Conservation (phyloP, 2,888 invertebrate genomes). For the Ceramica pisi region DNA sequence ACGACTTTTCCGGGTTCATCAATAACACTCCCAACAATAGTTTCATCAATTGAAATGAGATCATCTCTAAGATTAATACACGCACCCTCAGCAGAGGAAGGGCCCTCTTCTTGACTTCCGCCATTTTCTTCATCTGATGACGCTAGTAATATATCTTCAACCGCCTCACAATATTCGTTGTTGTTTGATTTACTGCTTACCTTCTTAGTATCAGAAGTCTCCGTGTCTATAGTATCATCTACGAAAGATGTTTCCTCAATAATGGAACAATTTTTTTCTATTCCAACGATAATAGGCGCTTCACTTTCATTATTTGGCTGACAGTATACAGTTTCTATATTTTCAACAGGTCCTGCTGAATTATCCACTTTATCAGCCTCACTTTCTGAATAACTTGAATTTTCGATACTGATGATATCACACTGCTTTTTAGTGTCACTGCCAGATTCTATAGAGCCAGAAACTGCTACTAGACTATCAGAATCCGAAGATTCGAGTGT, state of each 20-base stretch:
- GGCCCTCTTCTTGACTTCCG: conserved; percentile 35
- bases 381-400: conserved; percentile 85
- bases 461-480: conserved; percentile 81
- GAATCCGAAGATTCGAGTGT: conserved; percentile 78
- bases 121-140: conserved; percentile 78
- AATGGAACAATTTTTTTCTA: conserved; percentile 62
- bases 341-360: conserved; percentile 12
- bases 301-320: conserved; percentile 5
- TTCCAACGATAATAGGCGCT: not conserved
- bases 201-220: conserved; percentile 43
- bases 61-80: conserved; percentile 75
- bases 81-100: conserved; percentile 18
- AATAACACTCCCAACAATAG: conserved; percentile 59
- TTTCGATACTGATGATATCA: conserved; percentile 86
- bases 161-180: conserved; percentile 70
- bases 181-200: conserved; percentile 66
- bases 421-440: conserved; percentile 70
- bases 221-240: not conserved
- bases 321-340: conserved; percentile 9
- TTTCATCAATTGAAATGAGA: conserved; percentile 73
- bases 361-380: conserved; percentile 66
- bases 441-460: conserved; percentile 79
- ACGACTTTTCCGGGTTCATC: conserved; percentile 44
- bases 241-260: not conserved
- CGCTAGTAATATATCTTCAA: conserved; percentile 79